phyloP scores from a whole-genome alignment of 1,140 invertebrate genomes.

The Drosophila tani region DNA sequence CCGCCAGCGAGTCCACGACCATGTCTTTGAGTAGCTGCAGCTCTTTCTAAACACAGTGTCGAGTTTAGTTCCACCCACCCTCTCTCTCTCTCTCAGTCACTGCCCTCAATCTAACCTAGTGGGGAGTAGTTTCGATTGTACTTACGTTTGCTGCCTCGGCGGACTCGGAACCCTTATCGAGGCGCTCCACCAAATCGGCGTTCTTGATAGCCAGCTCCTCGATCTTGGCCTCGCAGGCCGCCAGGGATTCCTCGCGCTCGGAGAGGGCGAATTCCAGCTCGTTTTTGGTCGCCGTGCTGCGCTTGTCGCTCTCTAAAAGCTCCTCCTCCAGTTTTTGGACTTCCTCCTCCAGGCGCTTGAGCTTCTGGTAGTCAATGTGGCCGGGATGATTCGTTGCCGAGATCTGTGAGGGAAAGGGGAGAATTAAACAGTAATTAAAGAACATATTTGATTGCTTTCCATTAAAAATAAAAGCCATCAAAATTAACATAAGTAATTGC shows the following conservation, averaged over 20 bases:
- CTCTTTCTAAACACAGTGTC: too few relatives aligned
- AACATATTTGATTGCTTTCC: too few relatives aligned
- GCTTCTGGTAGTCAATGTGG: too few relatives aligned
- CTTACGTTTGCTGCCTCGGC: constrained; percentile 51
- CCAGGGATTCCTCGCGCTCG: constrained; percentile 61
- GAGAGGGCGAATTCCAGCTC: too few relatives aligned
- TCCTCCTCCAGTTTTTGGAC: too few relatives aligned
- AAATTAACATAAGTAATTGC: background rate
- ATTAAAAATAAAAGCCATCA: background rate
- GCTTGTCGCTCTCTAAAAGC: too few relatives aligned
- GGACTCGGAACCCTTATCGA: constrained; percentile 81
- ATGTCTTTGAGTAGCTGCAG: constrained; percentile 13
- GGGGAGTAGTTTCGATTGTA: constrained; percentile 3
- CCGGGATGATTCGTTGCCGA: too few relatives aligned
- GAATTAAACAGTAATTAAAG: too few relatives aligned
- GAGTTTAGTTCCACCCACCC: background rate
- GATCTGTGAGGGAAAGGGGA: too few relatives aligned
- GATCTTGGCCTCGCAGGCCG: constrained; percentile 70
- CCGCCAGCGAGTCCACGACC: constrained; percentile 3
- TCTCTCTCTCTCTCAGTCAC: too few relatives aligned
- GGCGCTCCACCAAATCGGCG: constrained; percentile 64
- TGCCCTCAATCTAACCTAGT: background rate
- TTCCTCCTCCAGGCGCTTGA: too few relatives aligned
- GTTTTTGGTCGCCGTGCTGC: too few relatives aligned
- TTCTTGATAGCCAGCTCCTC: constrained; percentile 76